Evolutionary conservation across 2,888 invertebrate species (phyloP), one percentile per base, ranked within the genome.

Genomic region (Xestia ashworthii): DNA sequence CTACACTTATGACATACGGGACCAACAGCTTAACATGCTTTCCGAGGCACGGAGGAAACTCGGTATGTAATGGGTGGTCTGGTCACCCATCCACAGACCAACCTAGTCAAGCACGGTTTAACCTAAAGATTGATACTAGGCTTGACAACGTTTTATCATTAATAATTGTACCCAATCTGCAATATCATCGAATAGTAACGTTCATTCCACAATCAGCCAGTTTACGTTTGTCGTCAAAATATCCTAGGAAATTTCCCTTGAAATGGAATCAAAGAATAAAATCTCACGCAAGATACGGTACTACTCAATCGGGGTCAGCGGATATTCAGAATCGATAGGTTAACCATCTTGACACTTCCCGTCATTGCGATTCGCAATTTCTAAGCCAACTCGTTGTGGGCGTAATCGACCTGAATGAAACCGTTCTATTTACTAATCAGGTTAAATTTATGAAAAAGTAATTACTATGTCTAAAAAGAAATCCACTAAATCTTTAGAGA

Each of bases 241-340:
- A 46, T 46, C 44, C n/a, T 5, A 44, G n/a, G n/a, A 38, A 64
- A 38, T 22, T 25, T 32, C 22, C 4, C 22, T 64, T 32, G 8
- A 8, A 53, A 38, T 22, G 25, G 50, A 80, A 62, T 53, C 50
- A 16, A 25, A 60, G 50, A 46, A 66, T 48, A 55, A 46, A 78
- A 78, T 70, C 53, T 55, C 41, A 9, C 5, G 32, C 41, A 60
- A 71, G 16, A 44, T 11, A 46, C n/a, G 46, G 46, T 25, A 58
- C 50, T 25, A 16, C 46, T 71, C 78, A 62, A 81, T 78, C 71
- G 62, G 25, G 60, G 64, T 48, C 66, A 80, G 44, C 70, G 84
- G 81, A 84, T 84, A 81, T 84, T 80, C 66, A 80, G 66, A 67
- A 80, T n/a, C 55, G 69, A 73, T 73, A 50, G 58, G 50, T 50